Conservation (phyloP, 1,140 invertebrate species). For the Aporrectodea caliginosa region DNA sequence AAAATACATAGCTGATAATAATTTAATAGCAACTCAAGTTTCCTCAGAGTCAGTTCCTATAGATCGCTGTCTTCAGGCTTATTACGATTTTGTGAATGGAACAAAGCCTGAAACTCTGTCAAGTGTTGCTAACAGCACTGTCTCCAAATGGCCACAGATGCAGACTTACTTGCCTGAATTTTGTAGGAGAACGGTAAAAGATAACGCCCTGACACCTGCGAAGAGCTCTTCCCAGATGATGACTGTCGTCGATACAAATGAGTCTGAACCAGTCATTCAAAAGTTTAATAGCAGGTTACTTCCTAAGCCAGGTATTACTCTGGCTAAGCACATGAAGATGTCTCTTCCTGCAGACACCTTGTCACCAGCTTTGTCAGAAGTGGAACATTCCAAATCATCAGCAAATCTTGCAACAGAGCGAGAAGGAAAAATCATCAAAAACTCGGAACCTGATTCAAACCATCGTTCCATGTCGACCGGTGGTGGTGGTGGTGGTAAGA, state of each 20-base stretch:
- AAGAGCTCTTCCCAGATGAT: too few relatives aligned
- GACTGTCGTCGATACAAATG: background rate
- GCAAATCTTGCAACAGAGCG: background rate
- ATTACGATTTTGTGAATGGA: constrained; percentile 49
- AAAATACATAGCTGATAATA: background rate
- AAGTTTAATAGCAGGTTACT: background rate
- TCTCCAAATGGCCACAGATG: constrained; percentile 46
- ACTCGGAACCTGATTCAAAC: too few relatives aligned
- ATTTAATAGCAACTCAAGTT: background rate
- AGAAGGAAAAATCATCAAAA: constrained; percentile 1
- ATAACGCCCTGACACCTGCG: too few relatives aligned
- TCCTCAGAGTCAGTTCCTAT: background rate
- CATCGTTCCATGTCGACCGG: too few relatives aligned
- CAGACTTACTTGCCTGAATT: constrained; percentile 52
- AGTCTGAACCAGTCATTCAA: background rate
- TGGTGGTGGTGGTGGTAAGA: too few relatives aligned
- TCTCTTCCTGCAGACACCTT: too few relatives aligned
- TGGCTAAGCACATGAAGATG: too few relatives aligned
- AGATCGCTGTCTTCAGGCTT: constrained; percentile 31
- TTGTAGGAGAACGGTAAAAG: too few relatives aligned
- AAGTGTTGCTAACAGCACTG: constrained; percentile 41
- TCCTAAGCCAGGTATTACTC: background rate
- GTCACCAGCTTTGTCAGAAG: background rate
- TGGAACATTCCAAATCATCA: background rate
- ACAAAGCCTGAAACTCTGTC: constrained; percentile 53